Base-by-base conservation (phyloP, 1,140 invertebrate species). In the Anagrus nilaparvatae region DNA sequence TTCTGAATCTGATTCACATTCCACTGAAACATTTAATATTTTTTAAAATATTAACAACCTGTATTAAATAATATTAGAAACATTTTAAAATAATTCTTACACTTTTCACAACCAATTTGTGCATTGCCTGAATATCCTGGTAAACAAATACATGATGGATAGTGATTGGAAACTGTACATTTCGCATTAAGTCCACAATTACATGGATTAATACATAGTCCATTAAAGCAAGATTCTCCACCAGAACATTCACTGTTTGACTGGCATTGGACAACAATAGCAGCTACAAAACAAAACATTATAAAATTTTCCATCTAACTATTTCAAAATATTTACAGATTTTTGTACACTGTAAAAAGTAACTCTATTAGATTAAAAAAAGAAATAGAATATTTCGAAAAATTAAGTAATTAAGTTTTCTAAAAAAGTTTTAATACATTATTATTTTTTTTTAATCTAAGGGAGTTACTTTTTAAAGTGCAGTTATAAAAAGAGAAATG, bases 121-220 rank as follows among this genome's bases (percentile, higher is more conserved):
- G 86, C 82, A 65, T 88, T 87, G 54, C 86, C 86, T 18, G 83
- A 85, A 58, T 76, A 86, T 31, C 83, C 84, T 13, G 77, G 74
- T 52, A 75, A 64, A 58, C 88, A 92, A 47, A 71, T 77, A 56
- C 87, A 91, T 5, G 81, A 77, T 23, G 87, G 83, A 65, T 86
- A 84, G 55, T 92, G 87, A 60, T 84, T 78, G 32, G 74, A 65
- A 1, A 90, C 83, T 40, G 67, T 69, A 59, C 88, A 93, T 49
- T 85, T 79, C 3, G 87, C 79, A 56, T 90, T 80, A 2, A 74
- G 65, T 28, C 87, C 88, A 55, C 89, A 92, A 43, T 84, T 81
- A 50, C 88, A 92, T 1, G 88, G 87, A 56, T 77, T 83, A 5
- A 82, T 74, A 57, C 88, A 92, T 7, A 73, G 63, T 30, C 73